phyloP scores from a whole-genome alignment of 2,888 invertebrate genomes.

The Slavum lentiscoides region DNA sequence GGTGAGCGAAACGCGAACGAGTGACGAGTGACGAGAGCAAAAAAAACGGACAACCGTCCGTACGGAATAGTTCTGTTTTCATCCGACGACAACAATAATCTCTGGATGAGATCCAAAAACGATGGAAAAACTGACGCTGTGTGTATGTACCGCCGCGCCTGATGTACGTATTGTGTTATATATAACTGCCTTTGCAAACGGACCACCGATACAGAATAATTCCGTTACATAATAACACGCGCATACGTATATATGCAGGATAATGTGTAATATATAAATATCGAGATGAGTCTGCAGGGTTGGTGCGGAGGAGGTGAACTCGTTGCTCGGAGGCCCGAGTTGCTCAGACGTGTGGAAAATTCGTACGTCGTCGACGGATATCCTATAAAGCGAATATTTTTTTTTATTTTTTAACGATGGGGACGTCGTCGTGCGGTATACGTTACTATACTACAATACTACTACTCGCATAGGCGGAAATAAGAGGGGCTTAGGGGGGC shows the following conservation, averaged over 20 bases:
- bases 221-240: not conserved
- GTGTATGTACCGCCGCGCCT: not conserved
- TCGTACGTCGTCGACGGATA: not conserved
- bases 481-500: too few species aligned
- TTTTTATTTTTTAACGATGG: too few species aligned
- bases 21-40: not conserved
- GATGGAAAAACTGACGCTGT: not conserved
- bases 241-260: not conserved
- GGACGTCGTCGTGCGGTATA: too few species aligned
- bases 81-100: not conserved
- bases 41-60: not conserved
- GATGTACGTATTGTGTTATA: not conserved
- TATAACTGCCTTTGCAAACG: not conserved
- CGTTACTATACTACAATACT: too few species aligned
- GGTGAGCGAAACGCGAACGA: not conserved
- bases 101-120: slow-evolving; percentile 16
- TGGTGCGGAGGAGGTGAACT: not conserved
- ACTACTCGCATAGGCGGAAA: too few species aligned
- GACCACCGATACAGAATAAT: not conserved
- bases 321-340: not conserved
- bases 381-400: not conserved
- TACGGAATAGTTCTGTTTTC: too few species aligned
- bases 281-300: not conserved
- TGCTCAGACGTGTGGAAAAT: slow-evolving; percentile 15
- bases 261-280: not conserved